Percentiles rank a stretch among this genome's conserved stretches.
phyloP scores from a whole-genome alignment of 2,888 invertebrate species.

The Drosophila kokeensis region DNA sequence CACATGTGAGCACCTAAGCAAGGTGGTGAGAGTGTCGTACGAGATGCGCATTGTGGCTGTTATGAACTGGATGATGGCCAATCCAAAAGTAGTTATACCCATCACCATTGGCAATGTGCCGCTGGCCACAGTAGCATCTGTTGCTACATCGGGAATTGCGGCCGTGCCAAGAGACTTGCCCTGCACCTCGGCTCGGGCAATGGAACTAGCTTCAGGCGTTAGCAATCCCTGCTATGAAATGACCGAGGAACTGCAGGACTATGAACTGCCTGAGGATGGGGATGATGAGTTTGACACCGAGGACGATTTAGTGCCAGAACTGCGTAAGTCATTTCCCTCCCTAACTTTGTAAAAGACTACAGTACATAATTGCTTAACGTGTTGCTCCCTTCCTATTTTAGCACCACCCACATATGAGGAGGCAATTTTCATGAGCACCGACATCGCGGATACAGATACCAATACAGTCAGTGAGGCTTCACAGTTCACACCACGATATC shows the following conservation, averaged over 20 bases:
- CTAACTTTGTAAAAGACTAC: background rate
- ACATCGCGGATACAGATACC: conserved; percentile 82
- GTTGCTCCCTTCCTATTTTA: conserved; percentile 38
- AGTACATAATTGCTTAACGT: background rate
- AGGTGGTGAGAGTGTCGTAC: conserved; percentile 83
- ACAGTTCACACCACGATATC: conserved; percentile 83
- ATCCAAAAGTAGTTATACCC: conserved; percentile 80
- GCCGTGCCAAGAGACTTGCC: conserved; percentile 66
- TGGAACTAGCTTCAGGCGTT: conserved; percentile 47
- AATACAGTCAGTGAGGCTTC: conserved; percentile 72
- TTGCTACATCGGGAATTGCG: conserved; percentile 21
- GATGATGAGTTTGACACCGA: conserved; percentile 63
- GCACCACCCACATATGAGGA: conserved; percentile 85
- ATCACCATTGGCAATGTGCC: conserved; percentile 84
- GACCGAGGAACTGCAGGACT: conserved; percentile 64
- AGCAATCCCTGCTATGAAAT: conserved; percentile 49
- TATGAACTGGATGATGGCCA: conserved; percentile 79
- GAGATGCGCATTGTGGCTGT: conserved; percentile 81
- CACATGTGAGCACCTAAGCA: conserved; percentile 82
- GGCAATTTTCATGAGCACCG: conserved; percentile 83
- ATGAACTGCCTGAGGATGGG: conserved; percentile 66
- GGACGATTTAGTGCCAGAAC: conserved; percentile 62
- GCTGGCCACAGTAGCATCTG: conserved; percentile 52
- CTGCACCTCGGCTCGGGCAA: conserved; percentile 76
- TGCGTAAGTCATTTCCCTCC: conserved; percentile 58